Conservation (phyloP, 2,113 vertebrate species). For the Nestor notabilis region DNA sequence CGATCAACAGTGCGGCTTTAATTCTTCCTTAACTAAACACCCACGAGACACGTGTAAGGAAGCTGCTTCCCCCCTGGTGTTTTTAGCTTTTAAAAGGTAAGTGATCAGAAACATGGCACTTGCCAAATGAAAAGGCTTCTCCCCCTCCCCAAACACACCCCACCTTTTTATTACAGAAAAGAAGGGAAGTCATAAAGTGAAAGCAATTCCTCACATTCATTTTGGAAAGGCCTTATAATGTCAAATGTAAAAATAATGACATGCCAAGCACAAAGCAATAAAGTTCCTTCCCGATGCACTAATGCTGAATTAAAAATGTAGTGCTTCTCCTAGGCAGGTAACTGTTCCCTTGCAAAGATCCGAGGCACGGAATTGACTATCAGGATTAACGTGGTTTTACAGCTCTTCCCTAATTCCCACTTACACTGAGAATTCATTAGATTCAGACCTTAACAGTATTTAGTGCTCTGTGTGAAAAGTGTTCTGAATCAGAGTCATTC, state of each 20-base stretch:
- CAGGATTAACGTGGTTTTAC: constrained; percentile 84
- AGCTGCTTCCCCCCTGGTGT: constrained; percentile 73
- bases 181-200: constrained; percentile 90
- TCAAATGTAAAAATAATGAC: constrained; percentile 91
- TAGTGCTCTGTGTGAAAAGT: constrained; percentile 89
- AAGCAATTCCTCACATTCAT: constrained; percentile 99
- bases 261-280: constrained; percentile 93
- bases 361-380: constrained; percentile 85
- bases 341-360: constrained; percentile 82
- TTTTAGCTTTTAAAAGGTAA: constrained; percentile 59
- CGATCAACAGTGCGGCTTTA: constrained; percentile 92
- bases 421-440: constrained; percentile 79
- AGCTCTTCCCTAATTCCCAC: constrained; percentile 79
- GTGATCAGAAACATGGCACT: constrained; percentile 66
- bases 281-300: constrained; percentile 82
- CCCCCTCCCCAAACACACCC: background rate
- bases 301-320: constrained; percentile 83
- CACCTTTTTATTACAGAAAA: constrained; percentile 68
- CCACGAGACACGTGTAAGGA: constrained; percentile 83
- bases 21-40: constrained; percentile 73
- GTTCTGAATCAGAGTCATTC: constrained; percentile 88
- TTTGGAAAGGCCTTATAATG: constrained; percentile 92
- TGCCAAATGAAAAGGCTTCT: constrained; percentile 69
- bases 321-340: constrained; percentile 85
- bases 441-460: constrained; percentile 84